These are phyloP conservation scores for Saturnia pavonia DNA, from an alignment of 2,888 invertebrate genomes.

Conservation along the genomic window DNA sequence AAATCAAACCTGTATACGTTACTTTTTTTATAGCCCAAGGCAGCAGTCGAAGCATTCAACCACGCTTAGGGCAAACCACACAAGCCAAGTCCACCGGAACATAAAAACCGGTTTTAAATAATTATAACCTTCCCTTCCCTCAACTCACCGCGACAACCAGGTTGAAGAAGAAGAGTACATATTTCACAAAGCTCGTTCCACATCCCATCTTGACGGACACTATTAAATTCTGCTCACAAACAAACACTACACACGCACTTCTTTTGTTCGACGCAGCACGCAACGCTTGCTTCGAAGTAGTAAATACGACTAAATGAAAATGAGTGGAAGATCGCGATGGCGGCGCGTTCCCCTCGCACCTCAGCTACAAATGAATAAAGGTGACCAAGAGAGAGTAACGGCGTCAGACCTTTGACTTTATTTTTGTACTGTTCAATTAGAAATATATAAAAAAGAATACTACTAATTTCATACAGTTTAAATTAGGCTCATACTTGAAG, in stretches of 20 bases:
- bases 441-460: neutral
- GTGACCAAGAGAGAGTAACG: constrained; percentile 39
- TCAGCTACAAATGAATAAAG: constrained; percentile 50
- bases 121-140: constrained; percentile 49
- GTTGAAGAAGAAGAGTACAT: constrained; percentile 91
- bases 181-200: constrained; percentile 89
- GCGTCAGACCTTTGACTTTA: constrained; percentile 16
- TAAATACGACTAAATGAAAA: constrained; percentile 68
- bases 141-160: constrained; percentile 89
- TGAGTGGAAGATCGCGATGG: constrained; percentile 67
- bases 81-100: constrained; percentile 64
- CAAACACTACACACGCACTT: constrained; percentile 67
- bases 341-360: constrained; percentile 52
- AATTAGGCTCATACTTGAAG: neutral
- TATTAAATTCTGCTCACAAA: constrained; percentile 56
- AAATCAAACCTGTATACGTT: constrained; percentile 20
- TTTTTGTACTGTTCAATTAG: neutral
- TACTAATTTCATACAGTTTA: neutral
- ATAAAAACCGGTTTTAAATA: constrained; percentile 66
- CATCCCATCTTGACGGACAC: constrained; percentile 80
- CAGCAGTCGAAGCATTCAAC: constrained; percentile 24
- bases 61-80: constrained; percentile 31
- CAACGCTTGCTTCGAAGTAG: constrained; percentile 39
- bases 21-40: constrained; percentile 23
- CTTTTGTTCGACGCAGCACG: constrained; percentile 45